These are phyloP conservation scores for Caenorhabditis sinica DNA, from an alignment of 2,888 invertebrate species.

Conservation along the genomic window DNA sequence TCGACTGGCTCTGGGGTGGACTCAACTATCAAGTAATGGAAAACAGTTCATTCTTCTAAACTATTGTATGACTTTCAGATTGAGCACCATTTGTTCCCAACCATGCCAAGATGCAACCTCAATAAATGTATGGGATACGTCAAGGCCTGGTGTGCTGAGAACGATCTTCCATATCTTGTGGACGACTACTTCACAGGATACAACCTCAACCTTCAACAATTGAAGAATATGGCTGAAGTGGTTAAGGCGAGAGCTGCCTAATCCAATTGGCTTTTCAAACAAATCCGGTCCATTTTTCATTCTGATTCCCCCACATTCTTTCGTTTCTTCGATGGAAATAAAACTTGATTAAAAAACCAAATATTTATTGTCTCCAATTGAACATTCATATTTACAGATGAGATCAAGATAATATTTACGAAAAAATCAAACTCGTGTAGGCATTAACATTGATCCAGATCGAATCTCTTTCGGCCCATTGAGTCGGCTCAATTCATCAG, in stretches of 20 bases:
- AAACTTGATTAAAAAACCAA: slow-evolving; percentile 22
- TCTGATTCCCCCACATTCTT: slow-evolving; percentile 7
- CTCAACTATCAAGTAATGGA: slow-evolving; percentile 79
- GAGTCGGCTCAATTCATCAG: slow-evolving; percentile 46
- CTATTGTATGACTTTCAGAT: slow-evolving; percentile 66
- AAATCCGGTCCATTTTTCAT: neutral
- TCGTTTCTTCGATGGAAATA: slow-evolving; percentile 11
- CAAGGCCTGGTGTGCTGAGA: slow-evolving; percentile 78
- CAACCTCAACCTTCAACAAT: slow-evolving; percentile 74
- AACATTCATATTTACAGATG: slow-evolving; percentile 31
- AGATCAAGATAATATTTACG: neutral
- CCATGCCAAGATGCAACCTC: slow-evolving; percentile 83
- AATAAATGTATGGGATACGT: slow-evolving; percentile 75
- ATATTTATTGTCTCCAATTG: slow-evolving; percentile 12
- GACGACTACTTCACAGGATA: slow-evolving; percentile 82
- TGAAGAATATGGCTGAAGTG: slow-evolving; percentile 80
- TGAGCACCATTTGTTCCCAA: slow-evolving; percentile 83
- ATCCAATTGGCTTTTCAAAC: slow-evolving; percentile 6
- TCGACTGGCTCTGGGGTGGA: slow-evolving; percentile 83
- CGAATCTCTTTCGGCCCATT: slow-evolving; percentile 27
- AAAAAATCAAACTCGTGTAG: slow-evolving; percentile 42
- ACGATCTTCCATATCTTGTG: slow-evolving; percentile 77
- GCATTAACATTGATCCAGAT: slow-evolving; percentile 42
- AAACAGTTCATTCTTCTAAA: neutral
- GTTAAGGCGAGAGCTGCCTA: slow-evolving; percentile 67